Evolutionary conservation across 2,113 vertebrate species (phyloP), one percentile per base, ranked within the genome.

Genomic region (Otolemur garnettii): DNA sequence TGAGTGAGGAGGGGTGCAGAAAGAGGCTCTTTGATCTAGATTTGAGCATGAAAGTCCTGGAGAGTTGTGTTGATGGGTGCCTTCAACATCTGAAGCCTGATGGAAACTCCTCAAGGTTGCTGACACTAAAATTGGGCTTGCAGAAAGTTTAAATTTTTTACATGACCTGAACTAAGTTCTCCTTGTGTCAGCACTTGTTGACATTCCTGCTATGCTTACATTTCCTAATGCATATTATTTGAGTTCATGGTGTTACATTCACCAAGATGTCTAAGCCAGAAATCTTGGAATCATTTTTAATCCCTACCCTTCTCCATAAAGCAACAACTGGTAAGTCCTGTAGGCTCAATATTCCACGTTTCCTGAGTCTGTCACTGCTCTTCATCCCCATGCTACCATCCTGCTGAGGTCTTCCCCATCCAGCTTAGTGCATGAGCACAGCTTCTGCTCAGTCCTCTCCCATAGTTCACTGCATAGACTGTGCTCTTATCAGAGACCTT

Each of bases 81-180:
- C 72, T 50, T 94, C 64, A 90, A 81, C 13, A 77, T 91, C 50
- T 91, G 86, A 15, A 91, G 50, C 50, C 55, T 85, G 77, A 93
- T 22, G 87, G 77, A 87, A 97, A 91, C 33, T 83, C 82, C 85
- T 82, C 33, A 69, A 59, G 60, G 38, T 88, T 28, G 30, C 84
- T 71, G 22, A 78, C 59, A 75, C 3, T 97, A 66, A 94, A 95
- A 78, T 81, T n/a, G 2, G 71, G 69, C 45, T 50, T 50, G 45
- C 45, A 50, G 45, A 84, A 66, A 68, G 11, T 92, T 89, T 59
- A 66, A 90, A 59, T 28, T 55, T 92, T 95, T 86, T 79, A 59
- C 18, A 71, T 21, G 71, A 71, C 2, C n/a, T 80, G 42, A 96
- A 88, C 72, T n/a, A 93, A 81, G 9, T 86, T 96, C 60, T 96